phyloP scores from a whole-genome alignment of 1,140 invertebrate genomes.

The Saccostrea echinata region DNA sequence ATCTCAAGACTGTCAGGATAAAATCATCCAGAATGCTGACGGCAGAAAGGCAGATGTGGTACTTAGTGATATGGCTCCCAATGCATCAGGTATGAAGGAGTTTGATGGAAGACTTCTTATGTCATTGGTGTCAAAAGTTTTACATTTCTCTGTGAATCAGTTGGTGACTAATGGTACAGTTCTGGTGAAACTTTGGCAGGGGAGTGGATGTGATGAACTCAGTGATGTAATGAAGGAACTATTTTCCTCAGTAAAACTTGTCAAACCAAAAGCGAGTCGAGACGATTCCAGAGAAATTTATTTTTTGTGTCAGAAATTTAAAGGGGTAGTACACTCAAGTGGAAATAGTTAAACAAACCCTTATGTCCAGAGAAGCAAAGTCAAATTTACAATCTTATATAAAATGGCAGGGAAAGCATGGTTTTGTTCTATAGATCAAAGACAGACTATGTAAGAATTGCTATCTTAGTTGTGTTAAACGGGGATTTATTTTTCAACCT shows the following conservation, averaged over 20 bases:
- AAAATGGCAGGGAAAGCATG: too few relatives aligned
- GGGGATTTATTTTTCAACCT: too few relatives aligned
- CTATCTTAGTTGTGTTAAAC: too few relatives aligned
- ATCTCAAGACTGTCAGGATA: slow-evolving; percentile 82
- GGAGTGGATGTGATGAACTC: slow-evolving; percentile 84
- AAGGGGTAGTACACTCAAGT: slow-evolving; percentile 59
- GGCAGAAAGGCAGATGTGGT: slow-evolving; percentile 87
- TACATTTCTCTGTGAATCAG: slow-evolving; percentile 89
- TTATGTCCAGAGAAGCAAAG: too few relatives aligned
- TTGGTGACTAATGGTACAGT: slow-evolving; percentile 83
- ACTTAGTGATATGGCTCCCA: slow-evolving; percentile 98
- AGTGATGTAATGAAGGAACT: slow-evolving; percentile 86
- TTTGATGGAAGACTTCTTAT: slow-evolving; percentile 90
- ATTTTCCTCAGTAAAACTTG: slow-evolving; percentile 88
- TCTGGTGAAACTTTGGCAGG: slow-evolving; percentile 93
- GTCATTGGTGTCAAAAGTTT: slow-evolving; percentile 86
- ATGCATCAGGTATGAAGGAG: slow-evolving; percentile 88
- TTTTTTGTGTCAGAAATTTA: slow-evolving; percentile 88
- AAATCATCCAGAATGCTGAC: slow-evolving; percentile 83
- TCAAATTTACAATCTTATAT: too few relatives aligned
- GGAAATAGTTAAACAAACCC: too few relatives aligned
- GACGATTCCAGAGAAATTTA: slow-evolving; percentile 94
- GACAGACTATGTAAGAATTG: too few relatives aligned
- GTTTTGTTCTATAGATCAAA: too few relatives aligned
- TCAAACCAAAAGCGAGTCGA: slow-evolving; percentile 93